Conservation (phyloP, 2,113 vertebrate genomes). For the Porphyrio hochstetteri region DNA sequence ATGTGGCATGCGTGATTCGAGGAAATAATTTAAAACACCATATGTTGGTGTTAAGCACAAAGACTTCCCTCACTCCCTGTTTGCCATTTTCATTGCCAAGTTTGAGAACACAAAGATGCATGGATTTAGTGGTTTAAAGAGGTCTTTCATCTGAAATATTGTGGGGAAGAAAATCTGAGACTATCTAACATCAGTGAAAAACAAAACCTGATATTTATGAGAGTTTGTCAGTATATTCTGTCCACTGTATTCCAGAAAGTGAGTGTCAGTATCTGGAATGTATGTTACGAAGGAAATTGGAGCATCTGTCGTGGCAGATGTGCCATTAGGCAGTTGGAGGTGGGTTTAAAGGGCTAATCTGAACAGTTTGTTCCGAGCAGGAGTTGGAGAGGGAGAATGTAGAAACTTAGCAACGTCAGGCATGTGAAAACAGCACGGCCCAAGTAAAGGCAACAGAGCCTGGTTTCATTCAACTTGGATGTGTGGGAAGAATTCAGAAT, state of each 20-base stretch:
- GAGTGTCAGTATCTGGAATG: not conserved
- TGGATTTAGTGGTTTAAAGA: not conserved
- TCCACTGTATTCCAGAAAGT: not conserved
- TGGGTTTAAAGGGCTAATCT: not conserved
- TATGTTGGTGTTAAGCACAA: not conserved
- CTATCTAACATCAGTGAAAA: not conserved
- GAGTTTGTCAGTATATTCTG: not conserved
- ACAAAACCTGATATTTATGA: not conserved
- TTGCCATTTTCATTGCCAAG: not conserved
- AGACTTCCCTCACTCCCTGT: not conserved
- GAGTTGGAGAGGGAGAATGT: not conserved
- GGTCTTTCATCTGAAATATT: not conserved
- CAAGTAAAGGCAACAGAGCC: not conserved
- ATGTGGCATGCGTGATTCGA: rapidly evolving
- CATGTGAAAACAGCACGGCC: not conserved
- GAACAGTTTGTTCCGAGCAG: not conserved
- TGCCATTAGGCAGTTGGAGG: not conserved
- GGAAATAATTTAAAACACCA: not conserved
- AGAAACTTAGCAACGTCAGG: not conserved
- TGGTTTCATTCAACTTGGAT: not conserved
- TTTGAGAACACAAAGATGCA: not conserved
- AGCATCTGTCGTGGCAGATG: not conserved
- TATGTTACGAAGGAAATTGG: not conserved
- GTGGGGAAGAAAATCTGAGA: not conserved
- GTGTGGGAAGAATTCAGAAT: not conserved